A percentile compares a stretch with the other conserved stretches of the same genome.
These are phyloP conservation scores for Acleris cristana DNA, from an alignment of 2,888 invertebrate genomes.

Conservation along the genomic window DNA sequence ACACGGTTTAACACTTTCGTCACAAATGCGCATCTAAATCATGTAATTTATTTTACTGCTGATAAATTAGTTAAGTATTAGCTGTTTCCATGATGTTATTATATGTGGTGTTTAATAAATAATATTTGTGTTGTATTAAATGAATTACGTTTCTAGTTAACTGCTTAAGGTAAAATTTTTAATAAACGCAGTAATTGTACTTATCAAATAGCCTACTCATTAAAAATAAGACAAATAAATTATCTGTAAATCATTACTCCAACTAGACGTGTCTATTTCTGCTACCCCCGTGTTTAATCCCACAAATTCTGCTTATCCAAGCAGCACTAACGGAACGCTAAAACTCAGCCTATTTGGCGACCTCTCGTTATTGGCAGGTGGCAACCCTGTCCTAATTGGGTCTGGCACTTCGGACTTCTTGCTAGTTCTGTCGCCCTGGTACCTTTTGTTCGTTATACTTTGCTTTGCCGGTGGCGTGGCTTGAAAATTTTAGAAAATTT, in stretches of 20 bases:
- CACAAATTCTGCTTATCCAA: slow-evolving; percentile 7
- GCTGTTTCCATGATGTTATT: too few relatives aligned
- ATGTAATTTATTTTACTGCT: too few relatives aligned
- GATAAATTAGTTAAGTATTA: too few relatives aligned
- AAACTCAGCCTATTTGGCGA: slow-evolving; percentile 34
- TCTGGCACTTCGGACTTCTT: slow-evolving; percentile 9
- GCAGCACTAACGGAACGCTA: slow-evolving; percentile 8
- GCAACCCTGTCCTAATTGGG: slow-evolving; percentile 35
- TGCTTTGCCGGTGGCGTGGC: neutral
- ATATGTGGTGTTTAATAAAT: too few relatives aligned
- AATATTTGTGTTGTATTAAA: too few relatives aligned
- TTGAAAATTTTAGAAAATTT: neutral
- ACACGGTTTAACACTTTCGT: too few relatives aligned
- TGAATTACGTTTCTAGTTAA: too few relatives aligned
- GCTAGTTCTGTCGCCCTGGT: slow-evolving; percentile 20
- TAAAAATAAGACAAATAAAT: neutral
- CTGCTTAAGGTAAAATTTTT: too few relatives aligned
- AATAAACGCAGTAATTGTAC: too few relatives aligned
- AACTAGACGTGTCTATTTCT: slow-evolving; percentile 1
- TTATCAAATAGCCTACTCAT: neutral
- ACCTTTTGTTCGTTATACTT: slow-evolving; percentile 2
- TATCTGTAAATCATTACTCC: neutral
- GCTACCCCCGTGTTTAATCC: slow-evolving; percentile 8
- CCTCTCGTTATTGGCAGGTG: slow-evolving; percentile 49
- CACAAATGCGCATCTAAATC: too few relatives aligned